Conservation (phyloP, 2,797 vertebrate genomes). For the Smutsia gigantea region DNA sequence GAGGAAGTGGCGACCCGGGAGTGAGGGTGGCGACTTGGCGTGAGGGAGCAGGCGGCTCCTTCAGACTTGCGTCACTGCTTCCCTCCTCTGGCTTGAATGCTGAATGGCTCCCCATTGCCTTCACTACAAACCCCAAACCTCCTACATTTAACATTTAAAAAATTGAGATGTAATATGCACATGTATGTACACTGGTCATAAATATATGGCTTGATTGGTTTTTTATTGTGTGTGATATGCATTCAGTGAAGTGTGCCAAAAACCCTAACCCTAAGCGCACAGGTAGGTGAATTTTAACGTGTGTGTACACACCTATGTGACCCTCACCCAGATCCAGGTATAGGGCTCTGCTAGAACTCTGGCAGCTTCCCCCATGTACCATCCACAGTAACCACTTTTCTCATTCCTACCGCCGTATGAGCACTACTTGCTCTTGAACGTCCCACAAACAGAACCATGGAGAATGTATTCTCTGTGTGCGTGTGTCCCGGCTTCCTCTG, state of each 20-base stretch:
- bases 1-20: background rate
- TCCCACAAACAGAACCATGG: no score
- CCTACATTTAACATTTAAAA: background rate
- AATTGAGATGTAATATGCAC: background rate
- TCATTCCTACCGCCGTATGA: background rate
- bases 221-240: background rate
- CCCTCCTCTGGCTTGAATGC: background rate
- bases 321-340: background rate
- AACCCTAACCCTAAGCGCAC: background rate
- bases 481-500: background rate
- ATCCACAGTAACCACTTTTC: background rate
- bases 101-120: accelerated
- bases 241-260: background rate
- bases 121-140: background rate
- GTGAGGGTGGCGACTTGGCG: background rate
- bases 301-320: background rate
- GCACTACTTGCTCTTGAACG: background rate
- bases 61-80: no score
- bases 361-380: background rate
- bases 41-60: background rate
- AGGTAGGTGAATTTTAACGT: background rate
- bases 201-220: background rate
- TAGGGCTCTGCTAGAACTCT: background rate
- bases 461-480: background rate
- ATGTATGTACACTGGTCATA: background rate